phyloP scores from a whole-genome alignment of 1,140 invertebrate species.

The Planococcus citri region DNA sequence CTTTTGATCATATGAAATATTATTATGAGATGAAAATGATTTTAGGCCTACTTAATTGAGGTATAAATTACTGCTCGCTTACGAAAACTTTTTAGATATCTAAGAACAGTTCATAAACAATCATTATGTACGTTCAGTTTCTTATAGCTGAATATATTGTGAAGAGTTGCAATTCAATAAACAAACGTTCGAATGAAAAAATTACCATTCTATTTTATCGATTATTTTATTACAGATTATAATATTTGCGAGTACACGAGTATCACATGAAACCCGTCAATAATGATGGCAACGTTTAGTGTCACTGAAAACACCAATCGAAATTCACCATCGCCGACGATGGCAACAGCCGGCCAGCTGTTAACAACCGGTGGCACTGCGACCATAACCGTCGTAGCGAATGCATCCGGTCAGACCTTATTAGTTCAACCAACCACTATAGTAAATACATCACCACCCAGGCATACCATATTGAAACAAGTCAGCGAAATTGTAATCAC shows the following conservation, averaged over 20 bases:
- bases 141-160: too few relatives aligned
- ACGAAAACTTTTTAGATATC: too few relatives aligned
- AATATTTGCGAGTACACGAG: not conserved
- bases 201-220: too few relatives aligned
- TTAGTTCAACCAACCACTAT: conserved; percentile 10
- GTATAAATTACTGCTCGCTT: too few relatives aligned
- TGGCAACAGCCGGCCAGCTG: conserved; percentile 15
- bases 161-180: too few relatives aligned
- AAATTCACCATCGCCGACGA: not conserved
- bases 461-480: conserved; percentile 12
- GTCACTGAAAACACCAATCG: not conserved
- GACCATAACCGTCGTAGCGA: conserved; percentile 4
- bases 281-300: conserved; percentile 15
- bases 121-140: too few relatives aligned
- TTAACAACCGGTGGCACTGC: conserved; percentile 7
- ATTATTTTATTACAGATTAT: too few relatives aligned
- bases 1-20: too few relatives aligned
- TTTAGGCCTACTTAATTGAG: too few relatives aligned
- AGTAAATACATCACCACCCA: conserved; percentile 6
- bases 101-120: too few relatives aligned
- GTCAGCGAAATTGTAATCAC: not conserved
- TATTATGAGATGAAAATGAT: too few relatives aligned
- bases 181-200: too few relatives aligned
- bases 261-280: not conserved
- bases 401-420: conserved; percentile 13